Conservation (phyloP, 2,797 vertebrate genomes). For the Etheostoma nigrum region DNA sequence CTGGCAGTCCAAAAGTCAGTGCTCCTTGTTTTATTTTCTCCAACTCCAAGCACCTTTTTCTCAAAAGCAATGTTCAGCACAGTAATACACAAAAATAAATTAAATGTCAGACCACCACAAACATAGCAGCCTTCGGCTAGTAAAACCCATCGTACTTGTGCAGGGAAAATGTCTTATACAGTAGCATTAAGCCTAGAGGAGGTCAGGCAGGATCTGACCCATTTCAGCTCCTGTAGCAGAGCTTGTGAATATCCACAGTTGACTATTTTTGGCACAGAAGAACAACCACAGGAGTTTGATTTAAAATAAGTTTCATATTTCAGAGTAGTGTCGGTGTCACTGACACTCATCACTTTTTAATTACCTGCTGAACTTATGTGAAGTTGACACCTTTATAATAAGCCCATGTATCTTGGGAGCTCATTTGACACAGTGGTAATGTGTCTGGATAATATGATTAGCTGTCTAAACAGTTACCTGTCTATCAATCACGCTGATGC, state of each 20-base stretch:
- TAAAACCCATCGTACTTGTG: neutral
- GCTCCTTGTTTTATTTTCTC: conserved; percentile 8
- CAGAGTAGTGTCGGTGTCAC: neutral
- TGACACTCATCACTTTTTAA: conserved; percentile 56
- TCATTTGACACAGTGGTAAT: conserved; percentile 61
- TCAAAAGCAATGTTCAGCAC: conserved; percentile 23
- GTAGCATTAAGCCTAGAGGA: neutral
- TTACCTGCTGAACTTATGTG: conserved; percentile 57
- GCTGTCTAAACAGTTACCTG: conserved; percentile 56
- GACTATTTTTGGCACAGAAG: conserved; percentile 21
- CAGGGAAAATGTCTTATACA: neutral
- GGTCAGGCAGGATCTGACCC: conserved; percentile 21
- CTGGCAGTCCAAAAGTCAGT: neutral
- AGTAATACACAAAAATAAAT: conserved; percentile 23
- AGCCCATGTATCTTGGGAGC: conserved; percentile 54
- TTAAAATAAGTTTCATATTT: conserved; percentile 13
- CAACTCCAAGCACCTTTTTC: conserved; percentile 5
- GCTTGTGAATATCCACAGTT: neutral
- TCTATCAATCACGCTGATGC: conserved; percentile 53
- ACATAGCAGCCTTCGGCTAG: neutral
- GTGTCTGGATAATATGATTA: conserved; percentile 60
- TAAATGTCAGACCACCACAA: conserved; percentile 37
- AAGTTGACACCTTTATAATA: conserved; percentile 69
- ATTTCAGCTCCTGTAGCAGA: neutral
- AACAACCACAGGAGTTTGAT: neutral